Evolutionary conservation across 2,888 invertebrate genomes (phyloP), one percentile per base, ranked within the genome.

Genomic region (Coremacera marginata): DNA sequence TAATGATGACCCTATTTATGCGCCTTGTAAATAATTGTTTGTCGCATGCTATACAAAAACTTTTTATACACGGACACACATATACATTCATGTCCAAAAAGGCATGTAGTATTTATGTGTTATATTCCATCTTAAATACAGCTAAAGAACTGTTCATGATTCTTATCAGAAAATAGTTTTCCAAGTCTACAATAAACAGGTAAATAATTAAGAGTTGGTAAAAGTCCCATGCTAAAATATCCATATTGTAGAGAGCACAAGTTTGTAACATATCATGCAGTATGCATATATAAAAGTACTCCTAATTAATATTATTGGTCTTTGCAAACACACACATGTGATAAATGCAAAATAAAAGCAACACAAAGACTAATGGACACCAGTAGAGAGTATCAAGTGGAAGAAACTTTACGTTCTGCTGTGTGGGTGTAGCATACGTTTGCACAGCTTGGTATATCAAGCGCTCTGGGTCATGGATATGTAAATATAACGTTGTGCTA

Each of bases 1-100:
- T 16, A 1, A n/a, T 55, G 57, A 22, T 22, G 57, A 14, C 25
- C 7, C 9, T 57, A 5, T 14, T 8, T 7, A 55, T 9, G 8
- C 9, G 19, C 19, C 25, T 3, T 7, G 57, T 3, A 5, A 63
- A 63, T 27, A 16, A 8, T 25, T 63, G 5, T 63, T 31, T 63
- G 63, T 63, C 63, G 63, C 63, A 34, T 63, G 63, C 34, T 22
- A 8, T 34, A 27, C 63, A 63, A 63, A 63, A 63, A 9, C 31
- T 63, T 63, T 62, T 27, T 60, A 9, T n/a, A 34, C 63, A 16
- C 55, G n/a, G 5, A 55, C 22, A 19, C 57, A 22, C 4, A 1
- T n/a, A 25, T 3, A 25, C 57, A 44, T 11, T 11, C 11, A 14
- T 11, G 11, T 11, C 22, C 25, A 44, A 44, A 44, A 44, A 11